Percentiles rank a stretch among this genome's conserved stretches.
Evolutionary conservation across 2,113 vertebrate genomes (phyloP).

Genomic region (Vireo altiloquus): DNA sequence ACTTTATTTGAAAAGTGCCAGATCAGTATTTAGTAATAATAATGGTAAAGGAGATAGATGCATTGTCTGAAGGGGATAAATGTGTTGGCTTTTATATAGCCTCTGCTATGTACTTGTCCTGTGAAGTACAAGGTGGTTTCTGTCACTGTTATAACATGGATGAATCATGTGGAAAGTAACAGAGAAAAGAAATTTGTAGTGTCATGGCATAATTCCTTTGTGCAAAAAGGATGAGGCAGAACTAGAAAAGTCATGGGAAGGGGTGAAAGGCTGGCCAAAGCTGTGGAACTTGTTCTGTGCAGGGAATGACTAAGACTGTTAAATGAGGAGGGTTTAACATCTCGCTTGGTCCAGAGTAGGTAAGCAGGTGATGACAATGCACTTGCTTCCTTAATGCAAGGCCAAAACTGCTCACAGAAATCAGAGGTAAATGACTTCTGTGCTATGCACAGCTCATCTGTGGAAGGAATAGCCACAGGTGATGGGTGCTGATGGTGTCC

Average conservation of each 20-base stretch:
- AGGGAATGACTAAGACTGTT: background rate
- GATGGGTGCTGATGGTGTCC: background rate
- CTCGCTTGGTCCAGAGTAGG: background rate
- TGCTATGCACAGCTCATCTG: rapidly evolving
- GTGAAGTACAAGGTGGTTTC: background rate
- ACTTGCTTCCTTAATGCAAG: background rate
- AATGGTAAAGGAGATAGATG: background rate
- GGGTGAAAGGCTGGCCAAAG: background rate
- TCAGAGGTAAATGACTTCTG: background rate
- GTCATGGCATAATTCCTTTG: background rate
- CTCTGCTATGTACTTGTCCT: background rate
- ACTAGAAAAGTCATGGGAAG: background rate
- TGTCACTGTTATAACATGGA: background rate
- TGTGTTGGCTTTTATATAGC: background rate
- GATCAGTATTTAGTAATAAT: background rate
- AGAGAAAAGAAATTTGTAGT: background rate
- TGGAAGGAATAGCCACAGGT: background rate
- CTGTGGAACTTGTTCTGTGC: background rate
- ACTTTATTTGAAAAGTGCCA: background rate
- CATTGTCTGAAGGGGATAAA: background rate
- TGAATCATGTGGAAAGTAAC: background rate
- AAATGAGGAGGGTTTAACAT: background rate
- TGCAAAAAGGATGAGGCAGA: background rate
- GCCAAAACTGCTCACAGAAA: background rate
- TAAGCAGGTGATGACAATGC: background rate